These are phyloP conservation scores for Gasteruption jaculator DNA, from an alignment of 2,888 invertebrate genomes.

Conservation along the genomic window DNA sequence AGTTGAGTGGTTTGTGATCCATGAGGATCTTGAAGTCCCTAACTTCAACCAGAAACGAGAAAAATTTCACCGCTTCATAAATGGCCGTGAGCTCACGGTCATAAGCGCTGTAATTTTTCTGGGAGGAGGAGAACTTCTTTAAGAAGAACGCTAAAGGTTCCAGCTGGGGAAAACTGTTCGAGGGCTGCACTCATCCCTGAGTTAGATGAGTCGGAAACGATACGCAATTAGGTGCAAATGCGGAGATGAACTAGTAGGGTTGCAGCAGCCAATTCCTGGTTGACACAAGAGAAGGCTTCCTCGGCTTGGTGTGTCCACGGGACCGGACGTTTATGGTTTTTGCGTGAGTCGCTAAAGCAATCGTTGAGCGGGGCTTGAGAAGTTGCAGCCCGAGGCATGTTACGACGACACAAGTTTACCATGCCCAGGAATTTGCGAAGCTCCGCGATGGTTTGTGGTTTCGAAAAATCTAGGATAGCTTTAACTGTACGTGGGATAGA, in stretches of 20 bases:
- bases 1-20: no score
- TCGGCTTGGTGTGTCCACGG: conserved; percentile 20
- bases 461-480: conserved; percentile 11
- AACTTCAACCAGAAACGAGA: no score
- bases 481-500: conserved; percentile 17
- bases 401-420: conserved; percentile 13
- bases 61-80: conserved; percentile 14
- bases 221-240: conserved; percentile 12
- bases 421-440: conserved; percentile 13
- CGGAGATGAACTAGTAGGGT: conserved; percentile 18
- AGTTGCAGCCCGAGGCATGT: conserved; percentile 17
- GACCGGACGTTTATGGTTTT: conserved; percentile 20
- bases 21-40: no score
- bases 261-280: conserved; percentile 12
- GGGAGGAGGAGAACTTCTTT: conserved; percentile 17
- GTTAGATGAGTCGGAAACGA: conserved; percentile 17
- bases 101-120: conserved; percentile 26
- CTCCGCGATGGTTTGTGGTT: conserved; percentile 11
- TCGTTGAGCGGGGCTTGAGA: conserved; percentile 18
- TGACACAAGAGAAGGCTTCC: conserved; percentile 22
- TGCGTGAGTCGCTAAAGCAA: conserved; percentile 13
- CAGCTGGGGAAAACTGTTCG: conserved; percentile 11
- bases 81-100: conserved; percentile 23
- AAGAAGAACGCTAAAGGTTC: conserved; percentile 9
- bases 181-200: conserved; percentile 14